These are phyloP conservation scores for Aurelia sp. DNA, from an alignment of 30 jellyfish, hydroid and myxozoan species.

Conservation along the genomic window DNA sequence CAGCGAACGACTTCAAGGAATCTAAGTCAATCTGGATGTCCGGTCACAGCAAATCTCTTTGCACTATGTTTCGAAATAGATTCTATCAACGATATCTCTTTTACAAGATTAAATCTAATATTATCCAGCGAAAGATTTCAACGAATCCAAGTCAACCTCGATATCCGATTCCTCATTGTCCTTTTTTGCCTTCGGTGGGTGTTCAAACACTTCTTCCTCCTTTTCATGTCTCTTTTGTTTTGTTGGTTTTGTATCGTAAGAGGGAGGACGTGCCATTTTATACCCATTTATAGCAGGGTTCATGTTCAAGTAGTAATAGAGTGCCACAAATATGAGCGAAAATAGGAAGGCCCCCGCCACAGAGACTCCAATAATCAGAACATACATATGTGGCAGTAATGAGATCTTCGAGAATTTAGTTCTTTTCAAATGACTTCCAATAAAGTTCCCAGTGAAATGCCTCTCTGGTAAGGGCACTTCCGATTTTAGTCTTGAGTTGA, in stretches of 20 bases:
- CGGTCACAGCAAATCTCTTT: no score
- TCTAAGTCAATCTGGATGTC: no score
- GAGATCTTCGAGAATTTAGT: slow-evolving; percentile 52
- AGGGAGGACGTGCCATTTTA: slow-evolving; percentile 46
- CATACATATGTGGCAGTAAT: slow-evolving; percentile 96
- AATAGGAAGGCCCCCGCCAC: slow-evolving; percentile 97
- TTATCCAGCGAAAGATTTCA: slow-evolving; percentile 40
- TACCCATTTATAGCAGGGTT: slow-evolving; percentile 52
- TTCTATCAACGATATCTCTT: no score
- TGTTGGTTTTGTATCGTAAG: slow-evolving; percentile 14
- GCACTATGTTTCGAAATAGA: no score
- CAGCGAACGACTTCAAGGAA: no score
- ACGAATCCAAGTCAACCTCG: slow-evolving; percentile 78
- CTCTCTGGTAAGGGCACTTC: slow-evolving; percentile 60
- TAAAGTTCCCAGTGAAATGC: slow-evolving; percentile 39
- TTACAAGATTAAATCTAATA: no score
- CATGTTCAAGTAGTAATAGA: slow-evolving; percentile 76
- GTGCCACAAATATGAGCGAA: slow-evolving; percentile 85
- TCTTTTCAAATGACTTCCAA: slow-evolving; percentile 39
- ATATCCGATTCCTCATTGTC: slow-evolving; percentile 68
- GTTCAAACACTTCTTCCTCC: not conserved
- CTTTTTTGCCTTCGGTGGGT: not conserved
- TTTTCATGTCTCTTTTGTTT: slow-evolving; percentile 21
- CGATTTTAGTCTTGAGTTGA: slow-evolving; percentile 67
- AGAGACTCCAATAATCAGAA: slow-evolving; percentile 88